Base-by-base conservation (phyloP, 2,797 vertebrate genomes). In the Sebastes itinus region DNA sequence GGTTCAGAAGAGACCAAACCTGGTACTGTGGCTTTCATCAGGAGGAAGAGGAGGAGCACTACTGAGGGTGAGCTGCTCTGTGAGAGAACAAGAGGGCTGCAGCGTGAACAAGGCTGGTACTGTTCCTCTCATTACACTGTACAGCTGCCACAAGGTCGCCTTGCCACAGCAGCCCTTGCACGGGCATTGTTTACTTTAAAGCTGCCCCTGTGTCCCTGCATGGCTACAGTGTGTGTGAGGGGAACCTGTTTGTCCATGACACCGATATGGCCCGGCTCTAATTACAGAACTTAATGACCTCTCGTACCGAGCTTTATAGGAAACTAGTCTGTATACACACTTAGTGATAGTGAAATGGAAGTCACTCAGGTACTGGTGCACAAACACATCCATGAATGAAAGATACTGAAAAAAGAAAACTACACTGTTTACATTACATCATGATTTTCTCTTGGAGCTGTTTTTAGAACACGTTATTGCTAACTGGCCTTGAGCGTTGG, bases 31-130 rank as follows among this genome's bases (percentile, higher is more conserved):
- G 72, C 85, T 1, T 92, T 92, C 84, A 54, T 82, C 68, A 92
- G 91, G 78, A 93, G 91, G 87, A 96, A 95, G 91, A 93, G 93
- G 88, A 92, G 90, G 87, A 94, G 87, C 88, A 77, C 91, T 1
- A 78, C 92, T 4, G 95, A 96, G 85, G 94, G 96, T 96, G 88
- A 92, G 90, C 13, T 70, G 74, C 61, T 28, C 35, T 56, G 71
- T 2, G 55, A 78, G 56, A 77, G 80, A 80, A 69, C 56, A 33
- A 80, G 70, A 62, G 70, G 75, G 61, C 58, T 28, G 61, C 56
- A 11, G 75, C 5, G 1, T 22, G 72, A 88, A 80, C 88, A 90
- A 88, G 78, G 86, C 70, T 7, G 7, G 7, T 7, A 75, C 85
- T 91, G 90, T 92, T 87, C 81, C 30, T 82, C 32, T 80, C 72